These are phyloP conservation scores for Agrotis exclamationis DNA, from an alignment of 2,888 invertebrate species.

Conservation along the genomic window DNA sequence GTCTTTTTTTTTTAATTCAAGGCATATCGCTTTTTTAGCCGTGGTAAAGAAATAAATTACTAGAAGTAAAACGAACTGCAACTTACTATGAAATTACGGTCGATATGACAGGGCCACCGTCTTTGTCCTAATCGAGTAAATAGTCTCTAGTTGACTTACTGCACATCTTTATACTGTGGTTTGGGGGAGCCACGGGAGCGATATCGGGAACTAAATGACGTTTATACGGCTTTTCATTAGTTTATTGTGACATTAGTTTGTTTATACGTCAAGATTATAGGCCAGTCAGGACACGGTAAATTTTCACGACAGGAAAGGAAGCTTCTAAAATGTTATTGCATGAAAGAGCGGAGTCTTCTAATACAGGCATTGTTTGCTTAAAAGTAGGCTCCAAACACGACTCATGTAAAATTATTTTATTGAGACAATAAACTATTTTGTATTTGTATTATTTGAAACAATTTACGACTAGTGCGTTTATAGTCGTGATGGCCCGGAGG, in stretches of 20 bases:
- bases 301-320: background rate
- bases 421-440: too few species aligned
- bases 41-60: too few species aligned
- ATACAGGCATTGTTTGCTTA: too few species aligned
- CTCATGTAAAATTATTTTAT: too few species aligned
- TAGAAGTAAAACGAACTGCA: too few species aligned
- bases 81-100: too few species aligned
- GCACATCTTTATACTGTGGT: background rate
- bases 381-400: too few species aligned
- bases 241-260: constrained; percentile 30
- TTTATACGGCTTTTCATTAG: constrained; percentile 38
- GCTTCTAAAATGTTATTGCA: background rate
- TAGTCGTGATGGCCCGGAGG: background rate
- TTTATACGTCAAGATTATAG: constrained; percentile 34
- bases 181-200: constrained; percentile 9
- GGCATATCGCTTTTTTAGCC: too few species aligned
- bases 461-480: background rate
- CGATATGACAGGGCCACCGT: too few species aligned
- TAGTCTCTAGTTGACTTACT: background rate
- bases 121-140: too few species aligned
- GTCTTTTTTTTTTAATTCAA: too few species aligned
- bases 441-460: background rate
- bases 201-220: constrained; percentile 31
- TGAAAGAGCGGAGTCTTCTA: too few species aligned
- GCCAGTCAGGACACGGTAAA: background rate